Base-by-base conservation (phyloP, 1,140 invertebrate species). In the Drosophila neocordata region DNA sequence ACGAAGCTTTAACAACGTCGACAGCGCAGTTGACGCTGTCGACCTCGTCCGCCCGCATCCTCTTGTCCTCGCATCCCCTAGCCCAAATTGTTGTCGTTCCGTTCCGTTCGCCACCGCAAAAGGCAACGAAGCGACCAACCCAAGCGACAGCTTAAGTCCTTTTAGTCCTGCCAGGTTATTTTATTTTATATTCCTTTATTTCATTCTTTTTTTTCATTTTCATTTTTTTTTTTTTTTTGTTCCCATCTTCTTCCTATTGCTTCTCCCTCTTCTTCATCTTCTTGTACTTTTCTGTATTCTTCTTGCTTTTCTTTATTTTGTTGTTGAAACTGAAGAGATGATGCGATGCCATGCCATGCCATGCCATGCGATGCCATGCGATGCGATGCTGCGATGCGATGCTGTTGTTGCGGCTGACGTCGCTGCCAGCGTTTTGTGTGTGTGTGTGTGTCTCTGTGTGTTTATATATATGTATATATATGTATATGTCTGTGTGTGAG, bases 351-450 rank as follows among this genome's bases (percentile, higher is more conserved):
- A 41, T 41, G 38, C 38, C 12, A 37, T 37, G 35, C 35, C 9
- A 37, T 37, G 35, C 35, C 9, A 37, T 37, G 35, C 9, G n/a
- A n/a, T n/a, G 35, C 35, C 35, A 41, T 44, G 38, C 5, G 13
- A 44, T 48, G 41, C 41, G 73, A 76, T 75, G 73, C 73, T 76
- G 73, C 67, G 31, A 34, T 41, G 38, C 68, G 72, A 56, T 41
- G 68, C 52, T 58, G 70, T 55, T 70, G 65, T 57, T 64, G 61
- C 63, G 57, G 61, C 53, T 63, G 53, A 44, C 59, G 63, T 55
- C 48, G 51, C 62, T 57, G 66, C 61, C 72, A 37, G 37, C 27
- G 31, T 37, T 51, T 15, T 60, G 55, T 48, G 1, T 60, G 12
- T 58, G 44, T 15, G 24, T 53, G 58, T 71, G 35, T 41, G 12